Evolutionary conservation across 2,888 invertebrate species (phyloP).

Genomic region (Hemicrepidius hirtus): DNA sequence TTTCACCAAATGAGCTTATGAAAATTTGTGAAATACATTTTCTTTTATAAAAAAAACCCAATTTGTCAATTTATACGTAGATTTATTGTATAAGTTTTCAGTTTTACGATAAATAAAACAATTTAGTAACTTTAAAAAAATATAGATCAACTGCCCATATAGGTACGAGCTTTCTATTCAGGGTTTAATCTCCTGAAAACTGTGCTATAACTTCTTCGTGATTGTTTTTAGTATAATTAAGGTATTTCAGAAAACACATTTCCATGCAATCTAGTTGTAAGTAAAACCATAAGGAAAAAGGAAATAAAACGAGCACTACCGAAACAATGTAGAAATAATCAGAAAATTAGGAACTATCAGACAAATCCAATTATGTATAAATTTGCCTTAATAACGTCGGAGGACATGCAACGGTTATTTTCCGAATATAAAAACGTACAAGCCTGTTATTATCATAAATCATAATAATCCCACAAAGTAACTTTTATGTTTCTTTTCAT

Average conservation of each 20-base stretch:
- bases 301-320: slow-evolving; percentile 11
- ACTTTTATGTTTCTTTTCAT: slow-evolving; percentile 15
- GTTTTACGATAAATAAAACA: too few relatives aligned
- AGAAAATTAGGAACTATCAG: slow-evolving; percentile 17
- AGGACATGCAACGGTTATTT: slow-evolving; percentile 22
- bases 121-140: too few relatives aligned
- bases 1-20: too few relatives aligned
- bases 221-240: too few relatives aligned
- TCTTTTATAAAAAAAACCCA: too few relatives aligned
- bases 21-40: too few relatives aligned
- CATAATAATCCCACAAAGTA: slow-evolving; percentile 25
- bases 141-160: too few relatives aligned
- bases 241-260: neutral
- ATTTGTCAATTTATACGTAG: too few relatives aligned
- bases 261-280: slow-evolving; percentile 4
- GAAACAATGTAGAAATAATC: slow-evolving; percentile 16
- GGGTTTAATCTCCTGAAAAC: too few relatives aligned
- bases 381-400: slow-evolving; percentile 26
- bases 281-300: slow-evolving; percentile 13
- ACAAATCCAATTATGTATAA: slow-evolving; percentile 29
- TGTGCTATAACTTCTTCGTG: too few relatives aligned
- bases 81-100: too few relatives aligned
- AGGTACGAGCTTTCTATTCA: too few relatives aligned
- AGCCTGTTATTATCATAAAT: slow-evolving; percentile 28
- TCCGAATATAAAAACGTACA: slow-evolving; percentile 18